phyloP scores from a whole-genome alignment of 1,140 invertebrate species.

The Bactericera cockerelli region DNA sequence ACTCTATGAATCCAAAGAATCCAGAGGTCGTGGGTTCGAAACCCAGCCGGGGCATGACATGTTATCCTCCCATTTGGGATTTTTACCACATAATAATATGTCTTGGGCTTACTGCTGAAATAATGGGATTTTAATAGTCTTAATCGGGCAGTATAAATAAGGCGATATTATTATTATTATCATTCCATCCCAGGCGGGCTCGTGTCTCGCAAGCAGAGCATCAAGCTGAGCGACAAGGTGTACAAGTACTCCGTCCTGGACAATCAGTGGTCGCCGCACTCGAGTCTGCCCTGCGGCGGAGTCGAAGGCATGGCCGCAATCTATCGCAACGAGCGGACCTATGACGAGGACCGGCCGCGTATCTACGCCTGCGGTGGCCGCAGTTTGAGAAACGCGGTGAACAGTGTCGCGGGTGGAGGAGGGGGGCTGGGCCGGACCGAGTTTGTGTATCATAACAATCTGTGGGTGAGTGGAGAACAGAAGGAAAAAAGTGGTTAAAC shows the following conservation, averaged over 20 bases:
- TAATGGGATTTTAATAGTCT: too few species aligned
- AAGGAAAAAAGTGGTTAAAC: too few species aligned
- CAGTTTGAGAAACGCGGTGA: too few species aligned
- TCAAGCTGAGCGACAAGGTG: not conserved
- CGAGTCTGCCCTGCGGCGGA: not conserved
- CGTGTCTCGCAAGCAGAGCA: not conserved
- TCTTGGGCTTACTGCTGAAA: too few species aligned
- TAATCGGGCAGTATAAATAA: too few species aligned
- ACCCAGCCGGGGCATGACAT: too few species aligned
- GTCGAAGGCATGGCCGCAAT: not conserved
- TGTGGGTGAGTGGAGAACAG: slow-evolving; percentile 4
- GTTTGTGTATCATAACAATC: not conserved
- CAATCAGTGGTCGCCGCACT: not conserved
- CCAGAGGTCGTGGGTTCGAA: too few species aligned
- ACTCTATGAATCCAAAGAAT: too few species aligned
- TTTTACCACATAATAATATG: too few species aligned
- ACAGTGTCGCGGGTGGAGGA: not conserved
- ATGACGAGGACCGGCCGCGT: not conserved
- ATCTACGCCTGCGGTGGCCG: not conserved
- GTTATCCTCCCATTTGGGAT: too few species aligned
- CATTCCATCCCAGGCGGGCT: not conserved
- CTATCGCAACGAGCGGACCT: slow-evolving; percentile 2
- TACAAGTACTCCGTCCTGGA: not conserved
- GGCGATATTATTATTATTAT: too few species aligned
- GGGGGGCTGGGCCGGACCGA: not conserved